phyloP scores from a whole-genome alignment of 2,888 invertebrate species.

The Pyrrhia umbra region DNA sequence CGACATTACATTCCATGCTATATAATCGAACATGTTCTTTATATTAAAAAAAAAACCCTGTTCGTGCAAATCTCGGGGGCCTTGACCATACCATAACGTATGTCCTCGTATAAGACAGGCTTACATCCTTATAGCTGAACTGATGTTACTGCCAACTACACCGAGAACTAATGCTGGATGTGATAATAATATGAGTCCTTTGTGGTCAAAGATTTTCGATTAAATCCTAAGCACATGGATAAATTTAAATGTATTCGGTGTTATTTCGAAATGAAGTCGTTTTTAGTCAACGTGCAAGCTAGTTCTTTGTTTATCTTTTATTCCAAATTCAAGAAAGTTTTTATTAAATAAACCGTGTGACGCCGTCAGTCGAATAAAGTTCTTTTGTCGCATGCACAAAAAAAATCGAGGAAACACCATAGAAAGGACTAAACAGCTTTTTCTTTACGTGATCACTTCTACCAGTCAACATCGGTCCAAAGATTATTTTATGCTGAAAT shows the following conservation, averaged over 20 bases:
- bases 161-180: conserved; percentile 22
- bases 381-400: too few relatives aligned
- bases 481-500: too few relatives aligned
- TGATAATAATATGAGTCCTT: conserved; percentile 1
- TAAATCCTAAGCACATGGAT: neutral
- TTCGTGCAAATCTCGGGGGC: conserved; percentile 10
- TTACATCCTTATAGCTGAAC: conserved; percentile 42
- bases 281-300: neutral
- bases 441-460: too few relatives aligned
- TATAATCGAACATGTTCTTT: conserved; percentile 4
- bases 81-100: conserved; percentile 50
- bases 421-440: too few relatives aligned
- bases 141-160: conserved; percentile 42
- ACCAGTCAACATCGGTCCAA: too few relatives aligned
- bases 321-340: too few relatives aligned
- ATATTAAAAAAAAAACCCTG: neutral
- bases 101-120: conserved; percentile 25
- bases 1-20: conserved; percentile 1
- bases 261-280: neutral
- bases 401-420: too few relatives aligned
- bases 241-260: neutral
- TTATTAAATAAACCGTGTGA: too few relatives aligned
- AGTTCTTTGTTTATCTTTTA: neutral
- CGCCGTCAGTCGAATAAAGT: too few relatives aligned
- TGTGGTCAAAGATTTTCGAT: neutral